Conservation (phyloP, 2,113 vertebrate species). For the Sylvicapra grimmia region DNA sequence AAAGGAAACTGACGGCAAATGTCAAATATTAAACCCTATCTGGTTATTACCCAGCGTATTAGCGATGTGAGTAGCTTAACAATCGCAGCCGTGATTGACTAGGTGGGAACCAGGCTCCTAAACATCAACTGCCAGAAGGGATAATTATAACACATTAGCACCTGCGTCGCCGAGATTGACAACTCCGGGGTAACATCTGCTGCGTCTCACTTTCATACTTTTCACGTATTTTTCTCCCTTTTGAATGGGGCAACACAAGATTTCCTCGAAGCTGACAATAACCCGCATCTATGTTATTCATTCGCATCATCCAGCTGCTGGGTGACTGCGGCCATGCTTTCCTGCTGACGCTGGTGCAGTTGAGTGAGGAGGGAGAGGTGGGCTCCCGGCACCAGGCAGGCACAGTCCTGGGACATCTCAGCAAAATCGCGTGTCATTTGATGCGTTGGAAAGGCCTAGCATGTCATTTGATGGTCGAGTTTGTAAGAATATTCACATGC, state of each 20-base stretch:
- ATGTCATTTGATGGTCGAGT: not conserved
- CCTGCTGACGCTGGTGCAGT: slow-evolving; percentile 67
- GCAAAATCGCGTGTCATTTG: slow-evolving; percentile 63
- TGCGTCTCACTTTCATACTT: slow-evolving; percentile 82
- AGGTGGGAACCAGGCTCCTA: slow-evolving; percentile 86
- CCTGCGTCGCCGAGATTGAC: slow-evolving; percentile 87
- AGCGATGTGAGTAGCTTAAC: slow-evolving; percentile 85
- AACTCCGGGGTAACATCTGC: slow-evolving; percentile 84
- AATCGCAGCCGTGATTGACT: slow-evolving; percentile 88
- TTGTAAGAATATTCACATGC: not conserved
- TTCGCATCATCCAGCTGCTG: slow-evolving; percentile 61
- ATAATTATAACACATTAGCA: slow-evolving; percentile 89
- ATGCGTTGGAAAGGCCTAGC: slow-evolving; percentile 8
- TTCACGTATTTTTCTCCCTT: slow-evolving; percentile 69
- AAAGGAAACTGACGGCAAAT: slow-evolving; percentile 82
- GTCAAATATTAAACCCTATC: slow-evolving; percentile 87
- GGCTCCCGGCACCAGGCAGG: slow-evolving; percentile 62
- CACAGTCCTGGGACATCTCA: slow-evolving; percentile 46
- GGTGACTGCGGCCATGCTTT: slow-evolving; percentile 73
- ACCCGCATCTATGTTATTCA: slow-evolving; percentile 73
- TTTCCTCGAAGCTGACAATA: slow-evolving; percentile 77
- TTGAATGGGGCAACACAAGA: slow-evolving; percentile 75
- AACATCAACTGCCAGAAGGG: slow-evolving; percentile 86
- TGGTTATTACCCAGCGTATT: slow-evolving; percentile 84
- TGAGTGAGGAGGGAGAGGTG: slow-evolving; percentile 47